Base-by-base conservation (phyloP, 2,888 invertebrate genomes). In the Pyrochroa serraticornis region DNA sequence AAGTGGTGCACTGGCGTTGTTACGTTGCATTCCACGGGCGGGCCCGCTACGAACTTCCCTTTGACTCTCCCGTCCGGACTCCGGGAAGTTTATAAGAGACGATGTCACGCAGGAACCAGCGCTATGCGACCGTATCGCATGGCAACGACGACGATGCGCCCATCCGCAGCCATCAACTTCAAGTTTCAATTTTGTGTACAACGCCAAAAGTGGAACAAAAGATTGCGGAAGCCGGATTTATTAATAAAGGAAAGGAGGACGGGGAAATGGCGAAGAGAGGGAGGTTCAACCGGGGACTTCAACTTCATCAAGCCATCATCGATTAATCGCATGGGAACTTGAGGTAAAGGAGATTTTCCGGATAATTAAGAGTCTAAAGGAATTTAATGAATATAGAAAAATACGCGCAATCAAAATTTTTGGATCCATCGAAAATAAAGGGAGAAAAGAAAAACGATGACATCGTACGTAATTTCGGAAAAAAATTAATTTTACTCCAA, bases 21-120 rank as follows among this genome's bases (percentile, higher is more conserved):
- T 57, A 48, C 41, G 60, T 55, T 57, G 60, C 65, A 65, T 65
- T 63, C 65, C 65, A 60, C 42, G 45, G 53, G 33, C 55, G 51
- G 46, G 35, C 53, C 38, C 48, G 53, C 36, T 34, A 52, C 52
- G 61, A 63, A 63, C 35, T 48, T 43, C 44, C 54, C 54, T 55
- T 55, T 55, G 54, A 55, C 47, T 55, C 22, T 2, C n/a, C 42
- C 41, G 36, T 38, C 44, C 32, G 52, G 52, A 52, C 22, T 22
- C 22, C 22, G 22, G 22, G n/a, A n/a, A 22, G 22, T 22, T 22
- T 22, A 52, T 52, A 52, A 45, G 44, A 44, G 52, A 50, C 51
- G 22, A 5, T 3, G 22, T 22, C 22, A 57, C 43, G 41, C 44
- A 49, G 30, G 36, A 46, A 57, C 41, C 45, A 50, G 57, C 50